Conservation (phyloP, 2,797 vertebrate genomes). For the Passerculus sandwichensis region DNA sequence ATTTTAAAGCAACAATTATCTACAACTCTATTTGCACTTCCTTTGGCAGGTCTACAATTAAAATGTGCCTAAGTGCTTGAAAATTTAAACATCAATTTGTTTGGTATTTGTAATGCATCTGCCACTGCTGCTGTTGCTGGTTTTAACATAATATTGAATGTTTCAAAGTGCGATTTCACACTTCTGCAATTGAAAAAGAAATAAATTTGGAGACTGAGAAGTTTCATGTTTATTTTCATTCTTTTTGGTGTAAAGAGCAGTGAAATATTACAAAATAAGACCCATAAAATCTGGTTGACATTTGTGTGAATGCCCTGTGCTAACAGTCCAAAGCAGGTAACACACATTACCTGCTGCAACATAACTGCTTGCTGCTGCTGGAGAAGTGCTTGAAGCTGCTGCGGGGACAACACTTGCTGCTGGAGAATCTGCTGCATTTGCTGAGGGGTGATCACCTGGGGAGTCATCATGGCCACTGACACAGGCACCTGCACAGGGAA, state of each 20-base stretch:
- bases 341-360: constrained; percentile 95
- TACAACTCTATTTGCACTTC: constrained; percentile 64
- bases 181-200: constrained; percentile 11
- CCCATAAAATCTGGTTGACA: neutral
- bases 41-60: constrained; percentile 69
- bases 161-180: neutral
- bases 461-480: constrained; percentile 99
- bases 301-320: neutral
- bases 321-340: constrained; percentile 74
- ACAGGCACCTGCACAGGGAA: constrained; percentile 89
- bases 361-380: constrained; percentile 99
- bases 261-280: neutral
- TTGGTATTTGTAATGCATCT: constrained; percentile 39
- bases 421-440: constrained; percentile 99
- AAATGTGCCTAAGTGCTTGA: constrained; percentile 59
- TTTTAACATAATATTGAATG: constrained; percentile 18
- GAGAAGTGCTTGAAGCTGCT: constrained; percentile 98
- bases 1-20: constrained; percentile 69
- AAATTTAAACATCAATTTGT: constrained; percentile 70
- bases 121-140: constrained; percentile 20
- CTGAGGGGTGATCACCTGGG: constrained; percentile 99
- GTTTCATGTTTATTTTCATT: constrained; percentile 23
- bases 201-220: neutral
- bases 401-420: constrained; percentile 98
- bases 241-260: neutral